Evolutionary conservation across 1,140 invertebrate genomes (phyloP).

Genomic region (Latrodectus geometricus): DNA sequence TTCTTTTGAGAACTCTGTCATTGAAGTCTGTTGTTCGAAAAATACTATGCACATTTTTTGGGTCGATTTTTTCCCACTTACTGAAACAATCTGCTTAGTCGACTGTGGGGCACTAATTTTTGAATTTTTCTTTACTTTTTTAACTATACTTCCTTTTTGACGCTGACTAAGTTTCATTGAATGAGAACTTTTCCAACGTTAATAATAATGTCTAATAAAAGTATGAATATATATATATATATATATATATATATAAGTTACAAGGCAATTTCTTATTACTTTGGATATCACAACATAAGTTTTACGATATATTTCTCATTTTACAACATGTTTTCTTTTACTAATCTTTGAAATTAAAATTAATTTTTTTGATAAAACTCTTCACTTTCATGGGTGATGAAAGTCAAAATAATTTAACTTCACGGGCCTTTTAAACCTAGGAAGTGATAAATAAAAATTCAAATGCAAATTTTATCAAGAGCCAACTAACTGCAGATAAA

Average conservation of each 20-base stretch:
- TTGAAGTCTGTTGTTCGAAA: not conserved
- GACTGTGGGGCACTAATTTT: not conserved
- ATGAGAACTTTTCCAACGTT: not conserved
- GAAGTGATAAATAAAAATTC: not conserved
- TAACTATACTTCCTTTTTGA: not conserved
- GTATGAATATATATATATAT: too few species aligned
- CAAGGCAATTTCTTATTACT: not conserved
- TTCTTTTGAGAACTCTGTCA: too few species aligned
- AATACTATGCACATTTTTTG: not conserved
- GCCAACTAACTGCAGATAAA: not conserved
- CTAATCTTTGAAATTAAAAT: too few species aligned
- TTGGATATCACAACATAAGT: not conserved
- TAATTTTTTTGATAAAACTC: too few species aligned
- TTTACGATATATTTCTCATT: too few species aligned
- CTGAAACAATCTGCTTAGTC: not conserved
- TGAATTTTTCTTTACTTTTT: conserved; percentile 5
- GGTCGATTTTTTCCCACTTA: not conserved
- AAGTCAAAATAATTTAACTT: not conserved
- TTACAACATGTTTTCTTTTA: too few species aligned
- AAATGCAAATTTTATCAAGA: not conserved
- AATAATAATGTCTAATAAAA: not conserved
- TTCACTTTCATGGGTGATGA: too few species aligned
- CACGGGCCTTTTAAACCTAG: not conserved
- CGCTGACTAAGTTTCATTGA: conserved; percentile 4
- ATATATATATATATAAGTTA: too few species aligned